Percentiles rank a stretch among this genome's conserved stretches.
Evolutionary conservation across 2,113 vertebrate species (phyloP).

Genomic region (Nannobrachium achirus): DNA sequence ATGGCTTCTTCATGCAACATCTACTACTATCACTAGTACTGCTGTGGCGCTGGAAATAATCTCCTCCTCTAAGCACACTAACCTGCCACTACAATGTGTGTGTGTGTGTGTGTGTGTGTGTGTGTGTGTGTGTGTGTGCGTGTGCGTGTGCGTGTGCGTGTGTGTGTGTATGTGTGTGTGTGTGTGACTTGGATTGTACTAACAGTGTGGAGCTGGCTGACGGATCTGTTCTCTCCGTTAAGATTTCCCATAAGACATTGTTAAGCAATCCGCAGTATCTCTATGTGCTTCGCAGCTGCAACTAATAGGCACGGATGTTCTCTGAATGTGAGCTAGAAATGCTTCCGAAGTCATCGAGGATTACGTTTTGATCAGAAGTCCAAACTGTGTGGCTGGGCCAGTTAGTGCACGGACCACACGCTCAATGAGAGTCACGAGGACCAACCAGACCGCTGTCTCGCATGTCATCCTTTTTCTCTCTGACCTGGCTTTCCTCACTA

Average conservation of each 20-base stretch:
- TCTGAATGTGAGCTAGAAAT: conserved; percentile 1
- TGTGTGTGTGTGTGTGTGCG: conserved; percentile 39
- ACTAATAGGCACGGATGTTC: conserved; percentile 51
- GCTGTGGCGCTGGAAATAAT: conserved; percentile 55
- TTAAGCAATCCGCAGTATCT: conserved; percentile 6
- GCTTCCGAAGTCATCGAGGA: too few relatives aligned
- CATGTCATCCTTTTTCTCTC: not conserved
- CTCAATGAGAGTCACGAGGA: too few relatives aligned
- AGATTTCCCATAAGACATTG: not conserved
- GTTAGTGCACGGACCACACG: too few relatives aligned
- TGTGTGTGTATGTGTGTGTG: conserved; percentile 21
- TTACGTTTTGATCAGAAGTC: too few relatives aligned
- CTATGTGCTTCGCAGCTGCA: conserved; percentile 40
- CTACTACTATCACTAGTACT: conserved; percentile 30
- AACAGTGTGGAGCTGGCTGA: conserved; percentile 62
- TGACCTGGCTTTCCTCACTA: not conserved
- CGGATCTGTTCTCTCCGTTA: conserved; percentile 10
- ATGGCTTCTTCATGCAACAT: conserved; percentile 66
- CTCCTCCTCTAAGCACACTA: conserved; percentile 66
- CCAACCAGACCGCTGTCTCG: too few relatives aligned
- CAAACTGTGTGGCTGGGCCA: too few relatives aligned
- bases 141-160: conserved; percentile 14
- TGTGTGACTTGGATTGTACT: conserved; percentile 49
- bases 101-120: conserved; percentile 30
- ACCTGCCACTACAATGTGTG: conserved; percentile 41